These are phyloP conservation scores for Acipenser ruthenus DNA, from an alignment of 2,797 vertebrate genomes.

Conservation along the genomic window DNA sequence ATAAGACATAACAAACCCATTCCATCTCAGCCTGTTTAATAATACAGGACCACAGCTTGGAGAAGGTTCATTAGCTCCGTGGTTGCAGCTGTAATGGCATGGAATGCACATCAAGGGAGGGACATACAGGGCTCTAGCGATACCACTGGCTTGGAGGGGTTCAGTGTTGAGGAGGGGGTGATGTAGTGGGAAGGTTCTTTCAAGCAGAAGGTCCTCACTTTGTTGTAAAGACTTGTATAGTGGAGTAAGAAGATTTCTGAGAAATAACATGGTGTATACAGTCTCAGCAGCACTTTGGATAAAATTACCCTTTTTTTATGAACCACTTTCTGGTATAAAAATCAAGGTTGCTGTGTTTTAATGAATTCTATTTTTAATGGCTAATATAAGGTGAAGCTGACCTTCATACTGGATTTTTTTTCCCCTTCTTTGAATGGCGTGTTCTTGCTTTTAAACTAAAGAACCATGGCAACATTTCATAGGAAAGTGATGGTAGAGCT, in stretches of 20 bases:
- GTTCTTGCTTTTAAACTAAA: not conserved
- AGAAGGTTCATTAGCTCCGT: constrained; percentile 23
- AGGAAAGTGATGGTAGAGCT: not conserved
- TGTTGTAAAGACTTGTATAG: not conserved
- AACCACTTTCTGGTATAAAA: no score
- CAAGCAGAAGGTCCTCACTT: not conserved
- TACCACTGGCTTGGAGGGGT: not conserved
- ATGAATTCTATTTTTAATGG: no score
- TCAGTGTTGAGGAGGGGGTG: not conserved
- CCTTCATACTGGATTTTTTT: not conserved
- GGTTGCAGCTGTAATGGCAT: constrained; percentile 8
- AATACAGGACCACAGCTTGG: constrained; percentile 16
- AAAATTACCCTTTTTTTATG: no score
- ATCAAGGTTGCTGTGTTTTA: no score
- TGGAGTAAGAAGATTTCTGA: not conserved
- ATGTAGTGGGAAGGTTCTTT: constrained; percentile 2
- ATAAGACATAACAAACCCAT: constrained; percentile 18
- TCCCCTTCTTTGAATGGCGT: not conserved
- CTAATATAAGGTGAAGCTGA: not conserved
- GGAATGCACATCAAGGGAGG: not conserved
- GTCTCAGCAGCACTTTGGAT: not conserved
- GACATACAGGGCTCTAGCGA: not conserved
- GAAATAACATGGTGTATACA: not conserved
- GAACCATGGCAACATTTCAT: not conserved
- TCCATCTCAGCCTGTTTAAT: constrained; percentile 19